These are phyloP conservation scores for Eunapius fragilis DNA, from an alignment of 37 sponge, comb jelly and placozoan species.

Conservation along the genomic window DNA sequence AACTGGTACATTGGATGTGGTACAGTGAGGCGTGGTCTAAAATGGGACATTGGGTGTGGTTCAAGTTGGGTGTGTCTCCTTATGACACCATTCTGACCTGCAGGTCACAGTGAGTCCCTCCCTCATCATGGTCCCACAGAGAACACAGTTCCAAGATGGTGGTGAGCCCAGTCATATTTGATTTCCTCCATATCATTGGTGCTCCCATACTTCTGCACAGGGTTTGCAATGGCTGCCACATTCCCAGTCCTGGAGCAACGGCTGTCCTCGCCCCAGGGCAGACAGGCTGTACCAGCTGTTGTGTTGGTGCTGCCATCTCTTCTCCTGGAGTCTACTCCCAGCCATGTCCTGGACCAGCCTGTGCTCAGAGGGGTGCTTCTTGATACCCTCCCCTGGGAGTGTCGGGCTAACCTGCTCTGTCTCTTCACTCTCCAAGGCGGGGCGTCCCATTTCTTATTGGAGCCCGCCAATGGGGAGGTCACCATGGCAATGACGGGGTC, in stretches of 20 bases:
- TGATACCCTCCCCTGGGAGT: slow-evolving; percentile 70
- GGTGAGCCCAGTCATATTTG: not conserved
- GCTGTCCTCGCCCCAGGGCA: not conserved
- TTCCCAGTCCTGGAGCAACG: not conserved
- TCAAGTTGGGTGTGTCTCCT: not conserved
- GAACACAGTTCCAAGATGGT: not conserved
- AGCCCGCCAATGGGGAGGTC: slow-evolving; percentile 42
- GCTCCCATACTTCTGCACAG: not conserved
- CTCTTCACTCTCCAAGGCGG: slow-evolving; percentile 18
- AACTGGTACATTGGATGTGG: too few relatives aligned
- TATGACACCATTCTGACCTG: not conserved
- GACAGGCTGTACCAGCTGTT: slow-evolving; percentile 3
- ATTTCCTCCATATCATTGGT: not conserved
- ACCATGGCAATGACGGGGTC: slow-evolving; percentile 29
- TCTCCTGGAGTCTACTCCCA: slow-evolving; percentile 28
- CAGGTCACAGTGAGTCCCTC: not conserved
- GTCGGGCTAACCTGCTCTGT: slow-evolving; percentile 1
- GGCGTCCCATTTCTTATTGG: slow-evolving; percentile 16
- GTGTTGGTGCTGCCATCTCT: slow-evolving; percentile 37
- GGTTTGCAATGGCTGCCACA: not conserved
- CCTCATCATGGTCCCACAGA: not conserved
- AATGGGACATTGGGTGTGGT: too few relatives aligned
- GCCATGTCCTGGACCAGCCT: slow-evolving; percentile 52
- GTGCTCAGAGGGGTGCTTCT: slow-evolving; percentile 16
- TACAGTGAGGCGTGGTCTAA: too few relatives aligned